phyloP scores from a whole-genome alignment of 2,888 invertebrate genomes.

The Trisateles emortualis region DNA sequence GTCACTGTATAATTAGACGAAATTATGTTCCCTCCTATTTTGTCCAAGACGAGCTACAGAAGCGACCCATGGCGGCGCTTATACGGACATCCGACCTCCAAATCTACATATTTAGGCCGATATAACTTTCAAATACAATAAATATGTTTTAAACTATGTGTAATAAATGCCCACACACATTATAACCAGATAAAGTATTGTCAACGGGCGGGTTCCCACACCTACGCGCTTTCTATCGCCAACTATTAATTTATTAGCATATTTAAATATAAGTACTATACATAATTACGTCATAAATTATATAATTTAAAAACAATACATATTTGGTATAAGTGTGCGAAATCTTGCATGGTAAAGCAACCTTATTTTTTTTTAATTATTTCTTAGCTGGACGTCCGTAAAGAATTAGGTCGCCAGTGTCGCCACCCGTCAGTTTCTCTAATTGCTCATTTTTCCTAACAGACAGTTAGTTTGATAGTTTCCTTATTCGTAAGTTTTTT shows the following conservation, averaged over 20 bases:
- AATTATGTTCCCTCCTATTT: conserved; percentile 1
- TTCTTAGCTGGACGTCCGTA: too few relatives aligned
- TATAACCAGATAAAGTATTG: conserved; percentile 48
- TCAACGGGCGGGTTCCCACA: conserved; percentile 46
- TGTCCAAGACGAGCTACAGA: not conserved
- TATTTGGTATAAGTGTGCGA: not conserved
- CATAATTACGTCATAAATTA: conserved; percentile 3
- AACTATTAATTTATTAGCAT: conserved; percentile 13
- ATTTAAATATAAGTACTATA: conserved; percentile 3
- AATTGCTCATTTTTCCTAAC: too few relatives aligned
- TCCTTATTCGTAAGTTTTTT: too few relatives aligned
- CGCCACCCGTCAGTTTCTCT: too few relatives aligned
- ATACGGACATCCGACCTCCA: conserved; percentile 23
- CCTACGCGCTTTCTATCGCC: conserved; percentile 18
- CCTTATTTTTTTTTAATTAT: not conserved
- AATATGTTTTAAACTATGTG: conserved; percentile 48
- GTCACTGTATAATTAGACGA: too few relatives aligned
- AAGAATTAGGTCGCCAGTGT: too few relatives aligned
- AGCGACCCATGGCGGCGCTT: not conserved
- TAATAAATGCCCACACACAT: conserved; percentile 57
- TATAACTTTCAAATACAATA: conserved; percentile 63
- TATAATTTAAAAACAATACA: not conserved
- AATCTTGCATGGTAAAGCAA: not conserved
- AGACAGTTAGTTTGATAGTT: too few relatives aligned
- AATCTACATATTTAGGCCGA: conserved; percentile 46